Evolutionary conservation across 2,888 invertebrate species (phyloP).

Genomic region (Idaea aversata): DNA sequence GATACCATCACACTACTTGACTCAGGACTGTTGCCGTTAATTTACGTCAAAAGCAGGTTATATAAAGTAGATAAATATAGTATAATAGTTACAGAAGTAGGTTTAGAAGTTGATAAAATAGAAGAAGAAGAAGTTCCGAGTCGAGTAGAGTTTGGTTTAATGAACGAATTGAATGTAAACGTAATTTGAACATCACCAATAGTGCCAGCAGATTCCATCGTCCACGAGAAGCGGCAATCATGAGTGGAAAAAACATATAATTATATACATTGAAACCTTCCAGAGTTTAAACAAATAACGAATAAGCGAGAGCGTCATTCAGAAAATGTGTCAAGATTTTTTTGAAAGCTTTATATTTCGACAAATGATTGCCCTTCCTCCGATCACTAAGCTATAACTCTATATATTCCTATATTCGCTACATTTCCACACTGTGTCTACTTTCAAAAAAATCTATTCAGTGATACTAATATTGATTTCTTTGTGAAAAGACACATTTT

Average conservation of each 20-base stretch:
- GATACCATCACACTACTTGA: conserved; percentile 81
- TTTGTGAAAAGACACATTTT: conserved; percentile 88
- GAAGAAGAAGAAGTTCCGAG: conserved; percentile 35
- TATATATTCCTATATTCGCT: conserved; percentile 63
- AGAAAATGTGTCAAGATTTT: conserved; percentile 87
- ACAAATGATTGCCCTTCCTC: conserved; percentile 76
- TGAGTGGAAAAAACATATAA: conserved; percentile 78
- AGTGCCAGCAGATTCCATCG: conserved; percentile 74
- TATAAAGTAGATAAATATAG: conserved; percentile 5
- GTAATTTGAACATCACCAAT: conserved; percentile 62
- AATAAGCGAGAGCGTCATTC: conserved; percentile 75
- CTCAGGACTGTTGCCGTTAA: conserved; percentile 63
- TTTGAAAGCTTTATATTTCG: conserved; percentile 77
- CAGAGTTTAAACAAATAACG: conserved; percentile 43
- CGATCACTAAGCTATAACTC: conserved; percentile 37
- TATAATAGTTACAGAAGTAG: conserved; percentile 6
- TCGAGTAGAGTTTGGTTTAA: conserved; percentile 62
- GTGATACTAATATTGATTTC: conserved; percentile 75
- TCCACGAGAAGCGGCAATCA: conserved; percentile 80
- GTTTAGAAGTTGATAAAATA: conserved; percentile 15
- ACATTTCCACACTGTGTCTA: conserved; percentile 77
- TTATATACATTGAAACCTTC: conserved; percentile 59
- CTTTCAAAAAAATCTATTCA: conserved; percentile 83
- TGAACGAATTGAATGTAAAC: conserved; percentile 23
- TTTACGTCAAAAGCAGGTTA: conserved; percentile 1